Evolutionary conservation across 2,888 invertebrate genomes (phyloP).

Genomic region (Caenorhabditis sp.): DNA sequence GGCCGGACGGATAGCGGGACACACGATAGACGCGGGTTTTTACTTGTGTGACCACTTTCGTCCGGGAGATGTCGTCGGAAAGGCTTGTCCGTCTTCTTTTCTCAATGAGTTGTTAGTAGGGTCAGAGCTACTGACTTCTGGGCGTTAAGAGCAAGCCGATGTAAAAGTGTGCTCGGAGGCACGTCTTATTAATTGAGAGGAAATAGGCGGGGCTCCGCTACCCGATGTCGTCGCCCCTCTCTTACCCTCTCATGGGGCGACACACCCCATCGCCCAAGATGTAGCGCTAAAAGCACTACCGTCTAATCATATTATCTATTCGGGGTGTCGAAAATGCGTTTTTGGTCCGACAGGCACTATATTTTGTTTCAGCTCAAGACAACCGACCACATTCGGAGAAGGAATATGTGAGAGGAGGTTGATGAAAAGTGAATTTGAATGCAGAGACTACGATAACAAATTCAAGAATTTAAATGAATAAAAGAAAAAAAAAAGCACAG

Average conservation of each 20-base stretch:
- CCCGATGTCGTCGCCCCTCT: conserved; percentile 30
- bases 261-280: conserved; percentile 57
- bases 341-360: no score
- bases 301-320: conserved; percentile 65
- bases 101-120: conserved; percentile 63
- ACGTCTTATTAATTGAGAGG: conserved; percentile 68
- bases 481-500: no score
- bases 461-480: background rate
- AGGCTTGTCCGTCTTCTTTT: conserved; percentile 37
- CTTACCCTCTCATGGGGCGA: conserved; percentile 45
- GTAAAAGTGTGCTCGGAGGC: conserved; percentile 61
- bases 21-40: conserved; percentile 48
- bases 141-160: conserved; percentile 59
- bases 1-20: conserved; percentile 51
- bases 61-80: conserved; percentile 4
- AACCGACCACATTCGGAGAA: background rate
- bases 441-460: background rate
- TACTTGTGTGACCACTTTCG: conserved; percentile 60
- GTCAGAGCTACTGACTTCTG: conserved; percentile 59
- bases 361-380: background rate
- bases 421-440: background rate
- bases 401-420: background rate
- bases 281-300: conserved; percentile 64
- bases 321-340: conserved; percentile 39
- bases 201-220: conserved; percentile 51